Evolutionary conservation across 2,113 vertebrate genomes (phyloP).

Genomic region (Anarrhichthys ocellatus): DNA sequence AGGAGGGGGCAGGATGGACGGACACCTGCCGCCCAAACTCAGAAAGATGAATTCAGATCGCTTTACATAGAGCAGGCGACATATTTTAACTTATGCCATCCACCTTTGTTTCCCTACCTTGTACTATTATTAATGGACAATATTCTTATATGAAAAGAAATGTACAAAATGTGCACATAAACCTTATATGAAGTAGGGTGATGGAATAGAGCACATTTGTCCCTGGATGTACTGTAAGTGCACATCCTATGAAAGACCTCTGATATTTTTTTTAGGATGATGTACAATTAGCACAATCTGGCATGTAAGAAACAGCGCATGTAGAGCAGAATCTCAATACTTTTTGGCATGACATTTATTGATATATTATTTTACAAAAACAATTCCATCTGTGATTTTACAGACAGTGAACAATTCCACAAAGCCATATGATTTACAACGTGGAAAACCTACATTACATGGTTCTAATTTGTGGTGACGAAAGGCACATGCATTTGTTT

Average conservation of each 20-base stretch:
- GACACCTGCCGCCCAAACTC: constrained; percentile 96
- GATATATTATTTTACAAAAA: constrained; percentile 86
- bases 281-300: constrained; percentile 85
- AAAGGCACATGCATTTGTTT: constrained; percentile 79
- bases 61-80: constrained; percentile 88
- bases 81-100: constrained; percentile 66
- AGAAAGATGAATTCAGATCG: constrained; percentile 99
- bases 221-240: constrained; percentile 80
- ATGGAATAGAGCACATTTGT: constrained; percentile 76
- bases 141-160: constrained; percentile 80
- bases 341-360: constrained; percentile 92
- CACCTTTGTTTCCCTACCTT: constrained; percentile 59
- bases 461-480: constrained; percentile 71
- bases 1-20: constrained; percentile 90
- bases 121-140: constrained; percentile 79
- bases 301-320: constrained; percentile 93
- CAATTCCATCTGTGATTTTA: constrained; percentile 69
- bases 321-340: constrained; percentile 87
- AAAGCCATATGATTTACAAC: constrained; percentile 81
- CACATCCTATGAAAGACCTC: constrained; percentile 82
- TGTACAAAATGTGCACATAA: constrained; percentile 77
- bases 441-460: constrained; percentile 67
- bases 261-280: constrained; percentile 75
- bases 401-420: constrained; percentile 77
- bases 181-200: constrained; percentile 77